Conservation (phyloP, 2,888 invertebrate species). For the Melipona bicolor region DNA sequence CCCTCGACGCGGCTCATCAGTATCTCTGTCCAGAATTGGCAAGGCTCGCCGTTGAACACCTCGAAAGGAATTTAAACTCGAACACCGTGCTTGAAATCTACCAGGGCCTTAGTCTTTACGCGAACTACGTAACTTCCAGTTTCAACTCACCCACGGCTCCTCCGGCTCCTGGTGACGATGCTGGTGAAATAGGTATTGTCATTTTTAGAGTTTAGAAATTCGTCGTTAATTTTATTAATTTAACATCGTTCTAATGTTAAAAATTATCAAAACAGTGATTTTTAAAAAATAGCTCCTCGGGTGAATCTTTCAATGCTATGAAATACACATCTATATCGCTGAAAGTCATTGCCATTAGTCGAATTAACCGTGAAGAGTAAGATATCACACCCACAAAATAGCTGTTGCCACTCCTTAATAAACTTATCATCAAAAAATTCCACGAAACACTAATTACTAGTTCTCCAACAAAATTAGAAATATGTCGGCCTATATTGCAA, state of each 20-base stretch:
- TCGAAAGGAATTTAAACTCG: slow-evolving; percentile 88
- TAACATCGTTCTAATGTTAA: no score
- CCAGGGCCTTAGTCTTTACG: slow-evolving; percentile 85
- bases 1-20: slow-evolving; percentile 90
- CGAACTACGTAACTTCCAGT: slow-evolving; percentile 73
- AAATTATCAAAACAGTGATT: no score
- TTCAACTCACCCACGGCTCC: slow-evolving; percentile 85
- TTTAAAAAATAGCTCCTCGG: background rate
- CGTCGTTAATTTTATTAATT: no score
- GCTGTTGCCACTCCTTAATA: background rate
- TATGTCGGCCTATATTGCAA: background rate
- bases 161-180: slow-evolving; percentile 80
- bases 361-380: background rate
- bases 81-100: slow-evolving; percentile 89
- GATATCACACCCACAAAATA: background rate
- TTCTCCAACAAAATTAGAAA: background rate
- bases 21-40: slow-evolving; percentile 90
- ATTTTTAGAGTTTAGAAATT: background rate
- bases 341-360: background rate
- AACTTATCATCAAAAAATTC: background rate
- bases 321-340: background rate
- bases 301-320: background rate
- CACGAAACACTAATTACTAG: background rate
- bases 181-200: slow-evolving; percentile 76
- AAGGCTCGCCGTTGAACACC: slow-evolving; percentile 88